A percentile compares a stretch with the other conserved stretches of the same genome.
phyloP scores from a whole-genome alignment of 2,113 vertebrate genomes.

The Pollimyrus isidori region DNA sequence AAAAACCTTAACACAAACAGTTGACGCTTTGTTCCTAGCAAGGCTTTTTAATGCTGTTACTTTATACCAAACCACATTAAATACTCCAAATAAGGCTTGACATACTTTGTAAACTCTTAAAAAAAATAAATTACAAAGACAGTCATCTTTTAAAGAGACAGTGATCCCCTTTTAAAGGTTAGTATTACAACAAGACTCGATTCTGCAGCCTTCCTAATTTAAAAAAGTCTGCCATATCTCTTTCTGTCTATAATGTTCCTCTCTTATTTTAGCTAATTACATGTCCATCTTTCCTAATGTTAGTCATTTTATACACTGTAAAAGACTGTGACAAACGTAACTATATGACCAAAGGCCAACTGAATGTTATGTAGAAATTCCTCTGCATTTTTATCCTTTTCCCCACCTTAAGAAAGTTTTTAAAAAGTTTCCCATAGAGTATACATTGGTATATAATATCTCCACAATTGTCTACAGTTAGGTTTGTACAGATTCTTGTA shows the following conservation, averaged over 20 bases:
- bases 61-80: constrained; percentile 62
- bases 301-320: not conserved
- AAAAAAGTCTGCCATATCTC: not conserved
- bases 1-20: not conserved
- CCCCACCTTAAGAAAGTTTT: constrained; percentile 8
- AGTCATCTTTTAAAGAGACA: constrained; percentile 49
- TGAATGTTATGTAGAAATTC: not conserved
- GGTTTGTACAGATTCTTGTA: constrained; percentile 11
- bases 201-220: not conserved
- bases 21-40: constrained; percentile 42
- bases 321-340: not conserved
- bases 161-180: constrained; percentile 40
- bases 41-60: constrained; percentile 61
- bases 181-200: constrained; percentile 6
- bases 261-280: not conserved
- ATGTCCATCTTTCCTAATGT: not conserved
- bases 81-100: constrained; percentile 61
- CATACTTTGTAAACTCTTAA: constrained; percentile 36
- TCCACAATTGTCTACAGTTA: constrained; percentile 14
- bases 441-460: constrained; percentile 6
- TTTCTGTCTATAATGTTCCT: not conserved
- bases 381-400: not conserved
- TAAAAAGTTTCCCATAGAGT: constrained; percentile 6
- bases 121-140: constrained; percentile 38
- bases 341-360: not conserved